These are phyloP conservation scores for Scelioninae gen. 1 DNA, from an alignment of 2,888 invertebrate genomes.

Conservation along the genomic window DNA sequence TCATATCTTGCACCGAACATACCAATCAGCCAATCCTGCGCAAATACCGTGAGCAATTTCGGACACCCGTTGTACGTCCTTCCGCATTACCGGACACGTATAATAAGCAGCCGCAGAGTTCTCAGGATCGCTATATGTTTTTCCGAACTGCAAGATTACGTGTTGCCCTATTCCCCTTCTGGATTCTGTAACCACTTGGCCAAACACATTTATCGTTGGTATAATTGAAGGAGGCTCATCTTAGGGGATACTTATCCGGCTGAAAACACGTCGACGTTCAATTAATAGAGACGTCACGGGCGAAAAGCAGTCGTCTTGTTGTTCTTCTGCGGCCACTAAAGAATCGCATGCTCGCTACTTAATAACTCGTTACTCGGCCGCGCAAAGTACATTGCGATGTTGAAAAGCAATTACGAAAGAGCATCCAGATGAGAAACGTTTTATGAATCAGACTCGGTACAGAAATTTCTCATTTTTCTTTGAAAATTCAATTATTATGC, in stretches of 20 bases:
- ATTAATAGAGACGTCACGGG: conserved; percentile 47
- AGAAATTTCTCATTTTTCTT: background rate
- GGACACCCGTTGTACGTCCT: conserved; percentile 20
- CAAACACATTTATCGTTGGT: conserved; percentile 53
- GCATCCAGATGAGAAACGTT: conserved; percentile 10
- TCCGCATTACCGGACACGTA: conserved; percentile 50
- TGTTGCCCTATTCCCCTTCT: background rate
- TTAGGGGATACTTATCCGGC: conserved; percentile 21
- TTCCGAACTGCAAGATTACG: conserved; percentile 55
- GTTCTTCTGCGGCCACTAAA: conserved; percentile 6
- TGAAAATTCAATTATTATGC: too few relatives aligned
- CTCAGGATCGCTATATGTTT: conserved; percentile 55
- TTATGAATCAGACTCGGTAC: conserved; percentile 5
- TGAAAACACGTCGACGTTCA: conserved; percentile 32
- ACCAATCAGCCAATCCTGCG: conserved; percentile 10
- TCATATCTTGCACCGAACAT: background rate
- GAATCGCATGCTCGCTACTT: conserved; percentile 42
- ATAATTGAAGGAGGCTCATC: conserved; percentile 59
- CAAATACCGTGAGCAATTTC: conserved; percentile 7
- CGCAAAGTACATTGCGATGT: conserved; percentile 18
- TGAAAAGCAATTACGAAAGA: conserved; percentile 41
- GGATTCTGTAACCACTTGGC: conserved; percentile 27
- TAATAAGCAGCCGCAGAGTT: conserved; percentile 48
- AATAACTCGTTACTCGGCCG: conserved; percentile 50
- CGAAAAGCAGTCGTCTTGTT: conserved; percentile 11